A percentile compares a stretch with the other conserved stretches of the same genome.
Evolutionary conservation across 2,888 invertebrate species (phyloP).

Genomic region (Teinopalpus imperialis): DNA sequence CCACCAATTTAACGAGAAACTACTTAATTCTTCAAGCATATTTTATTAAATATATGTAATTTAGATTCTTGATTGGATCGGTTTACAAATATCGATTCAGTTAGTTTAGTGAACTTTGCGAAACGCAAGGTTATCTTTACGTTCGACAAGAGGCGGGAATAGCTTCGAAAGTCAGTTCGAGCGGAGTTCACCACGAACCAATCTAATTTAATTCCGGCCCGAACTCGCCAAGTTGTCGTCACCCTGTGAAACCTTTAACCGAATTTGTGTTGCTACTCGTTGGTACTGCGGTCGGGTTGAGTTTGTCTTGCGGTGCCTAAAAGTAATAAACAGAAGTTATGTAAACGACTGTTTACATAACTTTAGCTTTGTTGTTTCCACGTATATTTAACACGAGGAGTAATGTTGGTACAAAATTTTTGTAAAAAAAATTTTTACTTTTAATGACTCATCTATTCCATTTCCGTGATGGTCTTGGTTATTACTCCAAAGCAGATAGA

Average conservation of each 20-base stretch:
- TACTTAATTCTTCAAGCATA: too few species aligned
- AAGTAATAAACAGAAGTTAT: constrained; percentile 13
- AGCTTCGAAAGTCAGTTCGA: not conserved
- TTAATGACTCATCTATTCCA: too few species aligned
- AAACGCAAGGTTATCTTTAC: constrained; percentile 3
- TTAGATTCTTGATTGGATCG: constrained; percentile 7
- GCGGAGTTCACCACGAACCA: constrained; percentile 2
- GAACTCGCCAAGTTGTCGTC: not conserved
- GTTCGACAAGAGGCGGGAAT: not conserved
- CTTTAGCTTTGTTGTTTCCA: not conserved
- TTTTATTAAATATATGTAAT: too few species aligned
- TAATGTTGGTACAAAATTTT: too few species aligned
- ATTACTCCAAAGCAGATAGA: too few species aligned
- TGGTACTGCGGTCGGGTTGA: not conserved
- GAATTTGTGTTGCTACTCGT: constrained; percentile 7
- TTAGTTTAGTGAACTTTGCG: constrained; percentile 10
- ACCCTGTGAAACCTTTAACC: constrained; percentile 3
- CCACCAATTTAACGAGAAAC: too few species aligned
- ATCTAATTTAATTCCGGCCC: constrained; percentile 10
- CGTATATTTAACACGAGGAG: too few species aligned
- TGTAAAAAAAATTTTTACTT: too few species aligned
- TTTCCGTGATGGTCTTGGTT: too few species aligned
- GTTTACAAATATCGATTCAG: constrained; percentile 6
- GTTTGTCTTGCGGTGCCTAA: not conserved
- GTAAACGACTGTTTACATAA: not conserved